Base-by-base conservation (phyloP, 2,113 vertebrate genomes). In the Serinus canaria region DNA sequence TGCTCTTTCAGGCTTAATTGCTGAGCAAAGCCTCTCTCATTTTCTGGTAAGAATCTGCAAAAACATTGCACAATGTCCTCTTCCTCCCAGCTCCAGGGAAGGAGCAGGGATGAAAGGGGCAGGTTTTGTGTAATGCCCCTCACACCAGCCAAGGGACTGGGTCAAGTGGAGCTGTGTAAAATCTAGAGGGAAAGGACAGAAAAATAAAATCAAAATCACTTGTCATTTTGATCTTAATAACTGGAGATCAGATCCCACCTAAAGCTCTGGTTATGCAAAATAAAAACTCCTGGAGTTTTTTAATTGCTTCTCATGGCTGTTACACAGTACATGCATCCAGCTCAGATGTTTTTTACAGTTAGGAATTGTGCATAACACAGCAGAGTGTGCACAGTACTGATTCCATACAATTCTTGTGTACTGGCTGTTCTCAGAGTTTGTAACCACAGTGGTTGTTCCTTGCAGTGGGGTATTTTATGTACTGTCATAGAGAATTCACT, bases 271-370 rank as follows among this genome's bases (percentile, higher is more conserved):
- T 35, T 52, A 5, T 1, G 3, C 31, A 44, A 70, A 93, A 44
- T 20, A 18, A 44, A 70, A 52, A 27, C 12, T 21, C 18, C 2
- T 8, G 39, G 11, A 0, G 0, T 20, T 44, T 60, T 67, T 33
- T 37, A 6, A 18, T 22, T 87, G 27, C 28, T 78, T 56, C 24
- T 83, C 11, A 7, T 12, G 19, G 39, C 43, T 59, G 10, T 59
- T 58, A 9, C 2, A 79, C 12, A 50, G 13, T 44, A 28, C 6
- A 0, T 9, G 4, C 8, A 19, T 46, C 67, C 37, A 37, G 0
- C 22, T 58, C 55, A 44, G 52, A 13, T 12, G 14, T n/a, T 47
- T 41, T 53, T 39, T 78, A 27, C 10, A 3, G 14, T 58, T 39
- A 35, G 0, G 3, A 46, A 16, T 25, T 30, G 8, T 5, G 9